Conservation (phyloP, 1,140 invertebrate species). For the Calliphora vicina region DNA sequence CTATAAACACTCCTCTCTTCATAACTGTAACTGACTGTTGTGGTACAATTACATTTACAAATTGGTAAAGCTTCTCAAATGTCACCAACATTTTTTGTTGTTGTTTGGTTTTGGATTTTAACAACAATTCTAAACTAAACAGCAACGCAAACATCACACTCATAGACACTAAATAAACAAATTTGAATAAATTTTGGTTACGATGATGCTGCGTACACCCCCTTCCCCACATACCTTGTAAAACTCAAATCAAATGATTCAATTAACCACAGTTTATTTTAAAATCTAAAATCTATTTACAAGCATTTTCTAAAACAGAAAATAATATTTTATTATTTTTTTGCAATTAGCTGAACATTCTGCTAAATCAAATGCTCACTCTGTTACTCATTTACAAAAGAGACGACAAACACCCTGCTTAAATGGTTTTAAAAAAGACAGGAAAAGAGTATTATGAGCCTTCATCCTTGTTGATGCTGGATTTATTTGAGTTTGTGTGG, state of each 20-base stretch:
- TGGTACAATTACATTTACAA: constrained; percentile 23
- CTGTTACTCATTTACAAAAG: neutral
- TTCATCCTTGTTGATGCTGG: neutral
- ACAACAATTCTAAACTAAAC: neutral
- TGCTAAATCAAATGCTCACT: neutral
- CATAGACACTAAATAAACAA: neutral
- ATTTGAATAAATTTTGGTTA: constrained; percentile 25
- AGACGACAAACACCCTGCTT: too few relatives aligned
- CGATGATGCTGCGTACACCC: neutral
- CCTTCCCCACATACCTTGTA: neutral
- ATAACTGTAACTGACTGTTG: neutral
- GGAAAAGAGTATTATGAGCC: neutral
- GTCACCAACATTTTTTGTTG: constrained; percentile 25
- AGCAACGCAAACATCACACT: too few relatives aligned
- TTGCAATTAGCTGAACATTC: constrained; percentile 20
- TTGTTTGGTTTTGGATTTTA: neutral
- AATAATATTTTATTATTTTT: neutral
- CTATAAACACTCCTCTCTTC: neutral
- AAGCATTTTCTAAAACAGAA: neutral
- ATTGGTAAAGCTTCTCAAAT: constrained; percentile 36
- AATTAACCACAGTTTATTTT: constrained; percentile 32
- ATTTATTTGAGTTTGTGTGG: too few relatives aligned
- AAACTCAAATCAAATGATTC: constrained; percentile 19
- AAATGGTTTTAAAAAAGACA: neutral
- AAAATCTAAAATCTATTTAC: constrained; percentile 31